These are phyloP conservation scores for Pammene fasciana DNA, from an alignment of 2,888 invertebrate genomes.

Conservation along the genomic window DNA sequence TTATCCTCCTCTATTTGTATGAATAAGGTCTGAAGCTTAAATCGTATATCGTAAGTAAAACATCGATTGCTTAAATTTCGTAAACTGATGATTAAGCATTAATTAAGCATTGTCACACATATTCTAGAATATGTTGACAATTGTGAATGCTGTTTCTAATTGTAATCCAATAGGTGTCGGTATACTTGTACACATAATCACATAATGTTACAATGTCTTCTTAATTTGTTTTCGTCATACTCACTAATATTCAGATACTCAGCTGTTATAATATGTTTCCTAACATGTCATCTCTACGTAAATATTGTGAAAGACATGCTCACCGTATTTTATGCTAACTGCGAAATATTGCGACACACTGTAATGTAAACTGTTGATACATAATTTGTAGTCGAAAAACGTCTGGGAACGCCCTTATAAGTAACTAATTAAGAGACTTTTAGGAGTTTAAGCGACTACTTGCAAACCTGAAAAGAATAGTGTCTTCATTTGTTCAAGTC, in stretches of 20 bases:
- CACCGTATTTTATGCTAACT: conserved; percentile 19
- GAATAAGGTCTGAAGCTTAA: background rate
- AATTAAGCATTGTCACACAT: background rate
- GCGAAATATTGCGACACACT: conserved; percentile 12
- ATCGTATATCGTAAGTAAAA: background rate
- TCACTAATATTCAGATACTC: background rate
- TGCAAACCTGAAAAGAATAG: background rate
- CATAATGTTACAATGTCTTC: background rate
- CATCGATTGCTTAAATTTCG: background rate
- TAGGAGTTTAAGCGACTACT: background rate
- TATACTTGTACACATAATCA: too few species aligned
- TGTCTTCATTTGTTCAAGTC: too few species aligned
- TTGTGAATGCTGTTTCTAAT: too few species aligned
- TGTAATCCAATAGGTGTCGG: too few species aligned
- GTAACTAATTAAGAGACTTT: background rate
- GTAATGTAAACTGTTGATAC: conserved; percentile 2
- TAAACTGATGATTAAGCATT: background rate
- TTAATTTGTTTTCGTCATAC: background rate
- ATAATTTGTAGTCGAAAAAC: background rate
- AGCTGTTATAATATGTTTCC: conserved; percentile 6
- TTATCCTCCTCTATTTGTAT: too few species aligned
- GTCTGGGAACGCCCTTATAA: background rate
- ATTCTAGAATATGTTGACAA: background rate
- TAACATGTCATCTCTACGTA: conserved; percentile 2
- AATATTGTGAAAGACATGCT: conserved; percentile 19